Evolutionary conservation across 2,797 vertebrate genomes (phyloP).

Genomic region (Pseudotriccus pelzelni): DNA sequence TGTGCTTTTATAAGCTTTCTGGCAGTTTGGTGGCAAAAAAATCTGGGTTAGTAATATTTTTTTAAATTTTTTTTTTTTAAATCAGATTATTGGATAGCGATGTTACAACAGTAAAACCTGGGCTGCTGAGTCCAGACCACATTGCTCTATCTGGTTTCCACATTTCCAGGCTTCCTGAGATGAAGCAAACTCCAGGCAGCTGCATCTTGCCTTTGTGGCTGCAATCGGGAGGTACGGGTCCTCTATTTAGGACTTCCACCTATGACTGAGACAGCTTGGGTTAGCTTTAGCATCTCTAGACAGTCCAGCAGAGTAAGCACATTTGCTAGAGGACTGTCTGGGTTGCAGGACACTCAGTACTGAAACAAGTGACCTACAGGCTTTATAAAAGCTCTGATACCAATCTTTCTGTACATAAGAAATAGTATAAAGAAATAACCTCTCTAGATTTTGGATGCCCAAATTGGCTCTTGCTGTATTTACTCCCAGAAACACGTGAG

Average conservation of each 20-base stretch:
- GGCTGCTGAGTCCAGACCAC: not conserved
- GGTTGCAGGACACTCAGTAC: not conserved
- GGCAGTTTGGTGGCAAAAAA: not conserved
- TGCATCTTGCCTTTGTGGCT: not conserved
- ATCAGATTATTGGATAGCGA: not conserved
- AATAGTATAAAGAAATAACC: not conserved
- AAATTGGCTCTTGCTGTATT: not conserved
- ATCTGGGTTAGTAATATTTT: not conserved
- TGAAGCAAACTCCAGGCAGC: not conserved
- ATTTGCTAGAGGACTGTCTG: not conserved
- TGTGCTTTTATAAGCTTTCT: not conserved
- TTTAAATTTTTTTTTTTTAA: rapidly evolving
- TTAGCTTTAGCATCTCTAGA: not conserved
- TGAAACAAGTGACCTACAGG: not conserved
- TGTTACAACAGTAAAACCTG: not conserved
- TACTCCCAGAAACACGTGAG: rapidly evolving
- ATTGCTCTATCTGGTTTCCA: not conserved
- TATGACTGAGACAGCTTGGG: not conserved
- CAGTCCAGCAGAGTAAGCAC: not conserved
- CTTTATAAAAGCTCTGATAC: not conserved
- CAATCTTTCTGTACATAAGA: not conserved
- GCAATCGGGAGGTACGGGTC: not conserved
- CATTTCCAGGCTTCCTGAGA: not conserved
- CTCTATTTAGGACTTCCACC: not conserved
- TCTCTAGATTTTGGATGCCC: not conserved